Base-by-base conservation (phyloP, 92 coral and sea anemone genomes). In the Epizoanthus scotinus region DNA sequence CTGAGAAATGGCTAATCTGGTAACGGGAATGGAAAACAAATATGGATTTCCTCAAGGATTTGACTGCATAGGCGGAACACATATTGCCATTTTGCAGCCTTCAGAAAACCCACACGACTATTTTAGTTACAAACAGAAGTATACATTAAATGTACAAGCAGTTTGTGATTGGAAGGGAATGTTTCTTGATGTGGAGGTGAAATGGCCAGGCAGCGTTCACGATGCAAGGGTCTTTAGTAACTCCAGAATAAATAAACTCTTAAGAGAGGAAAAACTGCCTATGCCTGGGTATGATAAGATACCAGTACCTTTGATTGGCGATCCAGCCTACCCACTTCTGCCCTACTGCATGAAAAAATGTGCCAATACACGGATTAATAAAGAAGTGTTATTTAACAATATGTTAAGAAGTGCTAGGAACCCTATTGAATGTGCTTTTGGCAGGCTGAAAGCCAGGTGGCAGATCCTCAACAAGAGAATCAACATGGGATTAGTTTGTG, bases 41-140 rank as follows among this genome's bases (percentile, higher is more conserved):
- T 79, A 53, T 84, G 93, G 93, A 34, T 34, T 34, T 34, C 40
- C 40, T 0, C 2, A 2, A 34, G 40, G 2, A 34, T 34, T 34
- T 34, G 40, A 6, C 2, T 34, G 40, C 40, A 2, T 34, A 0
- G 40, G 6, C 4, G 40, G 40, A 34, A 34, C 97, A 26, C 93
- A 89, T 63, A 86, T 92, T 64, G 75, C 84, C n/a, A 91, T 86
- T 19, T 68, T 53, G 83, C 91, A 86, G 67, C 93, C 92, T 18
- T 26, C 63, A 29, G 89, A 83, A 64, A 89, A 89, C 58, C 74
- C 87, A 2, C 93, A 89, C 27, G 87, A 91, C 78, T 91, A 63
- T 71, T 89, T 86, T 55, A 57, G 87, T 56, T 91, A 89, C 56
- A 89, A 92, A 77, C 75, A 68, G 87, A 89, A 86, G 69, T 86